Evolutionary conservation across 2,113 vertebrate species (phyloP), one percentile per base, ranked within the genome.

Genomic region (Rafetus swinhoei): DNA sequence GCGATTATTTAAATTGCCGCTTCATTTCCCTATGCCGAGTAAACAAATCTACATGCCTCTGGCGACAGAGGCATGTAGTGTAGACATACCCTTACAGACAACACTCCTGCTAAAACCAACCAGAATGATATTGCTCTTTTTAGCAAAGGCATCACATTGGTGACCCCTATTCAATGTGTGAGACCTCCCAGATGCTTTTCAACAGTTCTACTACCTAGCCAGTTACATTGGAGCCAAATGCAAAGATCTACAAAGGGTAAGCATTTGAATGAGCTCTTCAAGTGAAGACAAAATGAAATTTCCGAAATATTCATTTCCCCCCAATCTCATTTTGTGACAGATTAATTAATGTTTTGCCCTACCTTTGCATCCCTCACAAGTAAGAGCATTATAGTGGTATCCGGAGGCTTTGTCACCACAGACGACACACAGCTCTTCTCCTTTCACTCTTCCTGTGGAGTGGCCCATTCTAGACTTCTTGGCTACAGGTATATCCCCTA

Each of bases 361-460:
- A 99, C 99, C 99, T 99, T 99, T 99, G 94, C 99, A 99, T 39
- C 99, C 99, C 95, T 99, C 99, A 95, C 99, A 99, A 86, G 99
- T 99, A 57, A 99, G 98, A 24, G 99, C 99, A 1, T 99, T 99
- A 93, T 99, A 99, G 94, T 99, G 99, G 92, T 99, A 99, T 56
- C 99, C 99, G 29, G 99, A 99, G 3, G 99, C 99, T 97, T 99
- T 99, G 98, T 99, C 99, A 88, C 99, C 99, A 19, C 99, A 99
- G 88, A 99, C 99, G 14, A 99, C 99, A 90, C 99, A 99, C 76
- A 99, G 98, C 96, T 99, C 99, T 89, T 99, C 99, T 86, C 99
- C 99, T 98, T 99, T 99, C 60, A 98, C 97, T 95, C 98, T 97
- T 91, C 99, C 99, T 0, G 95, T 88, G 16, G 99, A 98, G 4